Evolutionary conservation across 2,888 invertebrate species (phyloP).

Genomic region (Syritta pipiens): DNA sequence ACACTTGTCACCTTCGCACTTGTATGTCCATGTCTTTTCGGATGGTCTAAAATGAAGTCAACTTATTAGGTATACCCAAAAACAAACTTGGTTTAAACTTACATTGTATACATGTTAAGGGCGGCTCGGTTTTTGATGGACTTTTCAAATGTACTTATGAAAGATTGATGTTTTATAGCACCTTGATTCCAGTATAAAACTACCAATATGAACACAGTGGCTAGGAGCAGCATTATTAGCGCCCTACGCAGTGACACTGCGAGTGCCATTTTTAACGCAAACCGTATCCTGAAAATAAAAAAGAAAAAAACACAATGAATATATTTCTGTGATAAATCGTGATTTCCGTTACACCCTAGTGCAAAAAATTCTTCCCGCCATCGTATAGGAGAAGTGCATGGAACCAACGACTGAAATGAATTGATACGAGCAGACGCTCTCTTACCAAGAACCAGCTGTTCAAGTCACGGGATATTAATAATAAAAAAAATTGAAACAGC

Average conservation of each 20-base stretch:
- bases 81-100: slow-evolving; percentile 67
- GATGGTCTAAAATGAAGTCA: slow-evolving; percentile 73
- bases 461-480: too few species aligned
- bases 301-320: background rate
- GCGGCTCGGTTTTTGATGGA: slow-evolving; percentile 72
- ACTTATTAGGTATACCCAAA: background rate
- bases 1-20: slow-evolving; percentile 86
- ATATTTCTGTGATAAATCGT: background rate
- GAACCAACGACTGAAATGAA: too few species aligned
- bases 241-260: slow-evolving; percentile 81
- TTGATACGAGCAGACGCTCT: too few species aligned
- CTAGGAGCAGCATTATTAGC: slow-evolving; percentile 81
- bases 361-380: too few species aligned
- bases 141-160: slow-evolving; percentile 77
- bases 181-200: slow-evolving; percentile 84
- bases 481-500: too few species aligned
- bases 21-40: slow-evolving; percentile 86
- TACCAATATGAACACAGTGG: slow-evolving; percentile 81
- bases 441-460: too few species aligned
- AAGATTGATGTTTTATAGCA: slow-evolving; percentile 78
- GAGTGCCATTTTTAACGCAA: slow-evolving; percentile 78
- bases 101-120: slow-evolving; percentile 73
- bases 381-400: too few species aligned
- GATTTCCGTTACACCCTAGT: too few species aligned
- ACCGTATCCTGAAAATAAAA: slow-evolving; percentile 76